Conservation (phyloP, 2,113 vertebrate genomes). For the Calypte anna region DNA sequence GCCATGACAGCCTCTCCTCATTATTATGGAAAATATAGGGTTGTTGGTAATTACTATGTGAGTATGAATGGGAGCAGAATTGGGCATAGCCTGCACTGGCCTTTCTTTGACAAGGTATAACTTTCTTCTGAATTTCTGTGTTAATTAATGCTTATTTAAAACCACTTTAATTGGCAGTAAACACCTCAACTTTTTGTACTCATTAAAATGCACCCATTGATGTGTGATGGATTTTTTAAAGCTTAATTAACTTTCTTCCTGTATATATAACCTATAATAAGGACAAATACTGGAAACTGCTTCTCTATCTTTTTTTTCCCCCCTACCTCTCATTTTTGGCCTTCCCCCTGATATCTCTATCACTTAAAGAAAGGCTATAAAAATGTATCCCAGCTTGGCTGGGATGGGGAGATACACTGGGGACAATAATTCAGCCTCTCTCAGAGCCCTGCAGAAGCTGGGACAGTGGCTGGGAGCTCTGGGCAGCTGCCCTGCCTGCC, state of each 20-base stretch:
- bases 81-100: constrained; percentile 86
- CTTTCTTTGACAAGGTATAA: constrained; percentile 93
- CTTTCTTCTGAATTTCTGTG: constrained; percentile 89
- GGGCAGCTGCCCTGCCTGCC: background rate
- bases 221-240: constrained; percentile 88
- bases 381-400: constrained; percentile 25
- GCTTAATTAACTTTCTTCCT: constrained; percentile 88
- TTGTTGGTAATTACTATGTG: constrained; percentile 90
- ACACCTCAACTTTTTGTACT: constrained; percentile 92
- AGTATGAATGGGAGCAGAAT: constrained; percentile 87
- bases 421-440: background rate
- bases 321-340: background rate
- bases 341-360: background rate
- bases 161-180: constrained; percentile 90
- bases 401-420: constrained; percentile 9
- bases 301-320: background rate
- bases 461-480: background rate
- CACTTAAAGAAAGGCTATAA: constrained; percentile 58
- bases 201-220: constrained; percentile 90
- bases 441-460: background rate
- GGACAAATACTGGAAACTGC: constrained; percentile 78
- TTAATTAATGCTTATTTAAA: constrained; percentile 91
- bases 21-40: constrained; percentile 95
- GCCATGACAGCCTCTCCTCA: constrained; percentile 86
- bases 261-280: constrained; percentile 89